Evolutionary conservation across 2,797 vertebrate genomes (phyloP).

Genomic region (Smutsia temminckii): DNA sequence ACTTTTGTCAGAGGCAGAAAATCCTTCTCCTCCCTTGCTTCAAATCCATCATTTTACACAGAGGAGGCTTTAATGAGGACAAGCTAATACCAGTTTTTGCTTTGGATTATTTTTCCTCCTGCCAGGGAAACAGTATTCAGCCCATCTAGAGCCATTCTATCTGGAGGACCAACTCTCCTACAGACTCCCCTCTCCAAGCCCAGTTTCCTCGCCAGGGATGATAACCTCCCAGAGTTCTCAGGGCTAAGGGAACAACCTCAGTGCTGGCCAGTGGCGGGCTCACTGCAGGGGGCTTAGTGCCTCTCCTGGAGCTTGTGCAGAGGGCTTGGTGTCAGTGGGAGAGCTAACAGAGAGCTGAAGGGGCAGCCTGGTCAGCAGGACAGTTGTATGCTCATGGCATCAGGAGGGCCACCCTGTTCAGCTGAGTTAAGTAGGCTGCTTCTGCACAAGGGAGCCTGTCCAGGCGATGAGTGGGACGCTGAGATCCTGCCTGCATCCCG

Average conservation of each 20-base stretch:
- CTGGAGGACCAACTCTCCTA: neutral
- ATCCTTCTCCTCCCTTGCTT: conserved; percentile 29
- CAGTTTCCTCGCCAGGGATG: neutral
- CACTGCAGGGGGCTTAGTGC: too few relatives aligned
- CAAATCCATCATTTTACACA: conserved; percentile 19
- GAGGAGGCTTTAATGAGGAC: neutral
- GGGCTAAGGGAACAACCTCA: neutral
- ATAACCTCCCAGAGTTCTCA: neutral
- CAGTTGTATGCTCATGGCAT: accelerated
- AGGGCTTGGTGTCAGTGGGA: neutral
- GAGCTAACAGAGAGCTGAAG: neutral
- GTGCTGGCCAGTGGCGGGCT: too few relatives aligned
- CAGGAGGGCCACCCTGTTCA: neutral
- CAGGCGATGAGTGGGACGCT: accelerated
- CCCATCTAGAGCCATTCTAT: neutral
- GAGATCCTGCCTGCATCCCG: neutral
- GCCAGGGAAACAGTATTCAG: neutral
- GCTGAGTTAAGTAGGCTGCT: neutral
- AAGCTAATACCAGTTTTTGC: conserved; percentile 15
- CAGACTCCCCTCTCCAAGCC: neutral
- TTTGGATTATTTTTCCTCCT: neutral
- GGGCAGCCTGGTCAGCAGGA: neutral
- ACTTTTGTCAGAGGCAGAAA: conserved; percentile 29
- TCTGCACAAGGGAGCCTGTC: neutral
- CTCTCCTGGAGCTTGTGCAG: neutral